These are phyloP conservation scores for Dromiciops gliroides DNA, from an alignment of 2,113 vertebrate species.

Conservation along the genomic window DNA sequence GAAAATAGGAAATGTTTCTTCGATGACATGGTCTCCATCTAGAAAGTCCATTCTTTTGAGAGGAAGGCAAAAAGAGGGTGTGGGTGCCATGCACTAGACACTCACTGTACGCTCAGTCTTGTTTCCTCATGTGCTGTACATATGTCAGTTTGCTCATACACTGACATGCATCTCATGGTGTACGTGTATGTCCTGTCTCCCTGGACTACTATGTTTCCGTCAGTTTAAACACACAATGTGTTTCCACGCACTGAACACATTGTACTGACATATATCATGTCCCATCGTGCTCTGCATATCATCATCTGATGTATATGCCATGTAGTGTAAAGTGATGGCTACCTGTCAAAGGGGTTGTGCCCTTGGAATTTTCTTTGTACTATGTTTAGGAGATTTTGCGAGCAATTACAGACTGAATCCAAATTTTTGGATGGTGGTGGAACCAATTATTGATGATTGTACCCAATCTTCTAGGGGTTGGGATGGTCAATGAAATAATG, in stretches of 20 bases:
- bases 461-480: neutral
- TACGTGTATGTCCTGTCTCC: neutral
- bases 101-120: neutral
- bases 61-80: neutral
- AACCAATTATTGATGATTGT: neutral
- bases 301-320: neutral
- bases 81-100: neutral
- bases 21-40: slow-evolving; percentile 70
- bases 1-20: slow-evolving; percentile 76
- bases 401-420: neutral
- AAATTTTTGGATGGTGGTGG: neutral
- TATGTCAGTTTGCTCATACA: neutral
- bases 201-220: neutral
- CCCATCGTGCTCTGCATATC: neutral
- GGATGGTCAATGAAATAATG: neutral
- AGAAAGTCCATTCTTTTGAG: neutral
- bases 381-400: neutral
- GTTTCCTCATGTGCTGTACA: neutral
- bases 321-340: neutral
- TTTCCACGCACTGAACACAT: neutral
- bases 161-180: neutral
- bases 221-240: neutral
- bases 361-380: neutral
- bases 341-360: neutral
- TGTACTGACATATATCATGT: neutral